Percentiles rank a stretch among this genome's conserved stretches.
phyloP scores from a whole-genome alignment of 2,113 vertebrate genomes.

The Neolamprologus ventralis region DNA sequence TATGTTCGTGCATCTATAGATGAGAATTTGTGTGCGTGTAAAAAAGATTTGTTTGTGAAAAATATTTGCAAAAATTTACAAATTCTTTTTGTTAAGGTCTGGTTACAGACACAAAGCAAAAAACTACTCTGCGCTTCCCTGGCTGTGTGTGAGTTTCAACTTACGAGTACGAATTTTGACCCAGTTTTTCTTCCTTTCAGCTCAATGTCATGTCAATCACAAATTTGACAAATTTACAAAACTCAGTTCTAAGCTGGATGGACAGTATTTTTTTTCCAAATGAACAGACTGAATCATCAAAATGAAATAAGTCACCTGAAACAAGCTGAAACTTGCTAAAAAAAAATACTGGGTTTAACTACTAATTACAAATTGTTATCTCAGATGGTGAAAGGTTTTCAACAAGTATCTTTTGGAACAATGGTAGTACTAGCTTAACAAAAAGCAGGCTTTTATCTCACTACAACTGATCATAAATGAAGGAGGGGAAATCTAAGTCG shows the following conservation, averaged over 20 bases:
- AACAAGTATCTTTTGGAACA: neutral
- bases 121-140: neutral
- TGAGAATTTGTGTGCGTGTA: neutral
- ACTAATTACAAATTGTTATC: neutral
- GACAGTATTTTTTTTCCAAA: neutral
- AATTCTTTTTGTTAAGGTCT: neutral
- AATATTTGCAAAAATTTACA: neutral
- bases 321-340: neutral
- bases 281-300: neutral
- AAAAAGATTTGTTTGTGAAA: neutral
- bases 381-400: neutral
- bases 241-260: neutral
- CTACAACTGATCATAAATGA: neutral
- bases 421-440: neutral
- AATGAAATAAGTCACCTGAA: neutral
- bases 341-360: neutral
- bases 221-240: neutral
- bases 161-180: neutral
- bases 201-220: neutral
- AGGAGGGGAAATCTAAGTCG: neutral
- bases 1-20: neutral
- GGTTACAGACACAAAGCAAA: neutral
- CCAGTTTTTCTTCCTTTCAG: neutral
- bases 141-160: neutral
- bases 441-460: neutral